These are phyloP conservation scores for Natrix natrix DNA, from an alignment of 2,797 vertebrate species.

Conservation along the genomic window DNA sequence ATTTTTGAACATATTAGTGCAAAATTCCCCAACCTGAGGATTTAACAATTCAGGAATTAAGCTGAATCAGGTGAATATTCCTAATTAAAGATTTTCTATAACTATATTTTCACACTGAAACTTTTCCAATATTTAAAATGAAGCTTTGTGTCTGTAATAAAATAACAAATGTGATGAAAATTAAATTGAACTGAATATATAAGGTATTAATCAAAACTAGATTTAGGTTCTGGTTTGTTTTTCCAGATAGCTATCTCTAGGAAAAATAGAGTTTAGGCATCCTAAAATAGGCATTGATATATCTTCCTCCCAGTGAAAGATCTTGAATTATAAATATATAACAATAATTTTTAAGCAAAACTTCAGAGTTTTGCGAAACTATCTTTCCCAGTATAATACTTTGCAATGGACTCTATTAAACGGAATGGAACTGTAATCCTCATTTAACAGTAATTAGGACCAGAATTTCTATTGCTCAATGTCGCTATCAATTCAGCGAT, in stretches of 20 bases:
- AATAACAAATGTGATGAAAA: neutral
- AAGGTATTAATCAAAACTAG: neutral
- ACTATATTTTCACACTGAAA: neutral
- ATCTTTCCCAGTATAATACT: neutral
- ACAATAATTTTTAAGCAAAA: neutral
- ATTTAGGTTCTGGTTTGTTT: neutral
- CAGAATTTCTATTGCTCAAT: neutral
- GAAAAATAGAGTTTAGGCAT: neutral
- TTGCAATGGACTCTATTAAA: neutral
- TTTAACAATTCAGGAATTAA: neutral
- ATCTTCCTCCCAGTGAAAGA: neutral
- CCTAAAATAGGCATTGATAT: neutral
- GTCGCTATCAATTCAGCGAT: neutral
- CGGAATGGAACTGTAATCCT: neutral
- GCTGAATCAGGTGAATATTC: neutral
- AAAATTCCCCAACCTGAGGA: neutral
- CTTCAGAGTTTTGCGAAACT: neutral
- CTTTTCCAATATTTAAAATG: neutral
- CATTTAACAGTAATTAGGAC: neutral
- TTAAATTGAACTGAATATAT: neutral
- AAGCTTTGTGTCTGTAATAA: neutral
- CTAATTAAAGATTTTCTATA: neutral
- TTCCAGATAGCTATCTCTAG: neutral
- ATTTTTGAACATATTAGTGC: neutral
- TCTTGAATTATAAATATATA: neutral